Evolutionary conservation across 2,888 invertebrate species (phyloP), one percentile per base, ranked within the genome.

Genomic region (Xylocampa areola): DNA sequence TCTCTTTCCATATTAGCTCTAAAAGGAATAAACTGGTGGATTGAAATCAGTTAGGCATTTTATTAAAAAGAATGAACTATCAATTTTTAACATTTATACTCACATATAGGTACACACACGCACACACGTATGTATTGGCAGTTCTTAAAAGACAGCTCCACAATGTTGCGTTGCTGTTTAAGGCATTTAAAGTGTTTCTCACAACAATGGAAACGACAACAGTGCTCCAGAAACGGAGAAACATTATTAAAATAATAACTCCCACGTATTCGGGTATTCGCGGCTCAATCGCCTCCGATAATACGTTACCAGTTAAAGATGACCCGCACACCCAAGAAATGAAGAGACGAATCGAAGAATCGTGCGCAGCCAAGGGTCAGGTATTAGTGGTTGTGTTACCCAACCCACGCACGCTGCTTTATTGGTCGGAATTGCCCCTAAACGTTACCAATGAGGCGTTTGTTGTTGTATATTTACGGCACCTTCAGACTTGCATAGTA

Each of bases 381-480:
- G 45, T 25, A 64, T 68, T 67, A 69, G 75, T 89, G 89, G 90
- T 81, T 81, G 75, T 76, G 76, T 84, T 86, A 77, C 75, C 64
- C 84, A 66, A 78, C 93, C 93, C 89, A 93, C 93, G 90, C 90
- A 76, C 73, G 71, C 82, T 85, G 84, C 89, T 92, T 93, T 93
- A 94, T 93, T 91, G 92, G 88, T 81, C 84, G 81, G 87, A 93
- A 93, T 94, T 93, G 91, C 87, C 81, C 87, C 89, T 94, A 94
- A 93, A 93, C 89, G 92, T 85, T 93, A 88, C 90, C 91, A 92
- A 91, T 91, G 92, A 91, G 88, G 81, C 88, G 85, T 88, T 88
- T 88, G 88, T 90, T 89, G 88, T 81, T 85, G 88, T 91, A 83
- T 91, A 92, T 92, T 92, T 92, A 92, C 88, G 89, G 85, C 75